A percentile compares a stretch with the other conserved stretches of the same genome.
Evolutionary conservation across 2,888 invertebrate genomes (phyloP).

Genomic region (Syrphus vitripennis): DNA sequence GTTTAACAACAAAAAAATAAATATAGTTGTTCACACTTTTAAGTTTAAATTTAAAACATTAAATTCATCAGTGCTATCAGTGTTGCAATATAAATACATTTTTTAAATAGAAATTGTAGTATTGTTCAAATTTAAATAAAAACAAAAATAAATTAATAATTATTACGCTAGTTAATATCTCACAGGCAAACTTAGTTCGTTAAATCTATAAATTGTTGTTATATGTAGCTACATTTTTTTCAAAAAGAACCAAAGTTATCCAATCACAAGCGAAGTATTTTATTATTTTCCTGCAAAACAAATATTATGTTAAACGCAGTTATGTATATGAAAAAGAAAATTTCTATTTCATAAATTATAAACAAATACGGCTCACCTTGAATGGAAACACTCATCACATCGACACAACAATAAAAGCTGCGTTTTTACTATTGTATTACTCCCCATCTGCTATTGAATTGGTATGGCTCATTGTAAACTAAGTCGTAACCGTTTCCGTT

Average conservation of each 20-base stretch:
- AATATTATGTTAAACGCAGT: conserved; percentile 23
- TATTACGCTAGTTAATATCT: too few species aligned
- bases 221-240: too few species aligned
- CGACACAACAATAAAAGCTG: not conserved
- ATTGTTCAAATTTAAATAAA: not conserved
- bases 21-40: too few species aligned
- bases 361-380: conserved; percentile 38
- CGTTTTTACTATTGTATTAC: conserved; percentile 55
- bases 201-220: not conserved
- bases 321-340: not conserved
- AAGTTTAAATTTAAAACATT: too few species aligned
- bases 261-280: not conserved
- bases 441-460: conserved; percentile 61
- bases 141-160: not conserved
- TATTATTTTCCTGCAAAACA: conserved; percentile 34
- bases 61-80: too few species aligned
- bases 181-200: not conserved
- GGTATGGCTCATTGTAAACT: conserved; percentile 62
- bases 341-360: not conserved
- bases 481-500: conserved; percentile 50
- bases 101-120: too few species aligned
- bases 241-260: not conserved
- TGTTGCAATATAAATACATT: too few species aligned
- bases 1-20: too few species aligned
- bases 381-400: not conserved